Evolutionary conservation across 2,113 vertebrate species (phyloP).

Genomic region (Notothenia coriiceps): DNA sequence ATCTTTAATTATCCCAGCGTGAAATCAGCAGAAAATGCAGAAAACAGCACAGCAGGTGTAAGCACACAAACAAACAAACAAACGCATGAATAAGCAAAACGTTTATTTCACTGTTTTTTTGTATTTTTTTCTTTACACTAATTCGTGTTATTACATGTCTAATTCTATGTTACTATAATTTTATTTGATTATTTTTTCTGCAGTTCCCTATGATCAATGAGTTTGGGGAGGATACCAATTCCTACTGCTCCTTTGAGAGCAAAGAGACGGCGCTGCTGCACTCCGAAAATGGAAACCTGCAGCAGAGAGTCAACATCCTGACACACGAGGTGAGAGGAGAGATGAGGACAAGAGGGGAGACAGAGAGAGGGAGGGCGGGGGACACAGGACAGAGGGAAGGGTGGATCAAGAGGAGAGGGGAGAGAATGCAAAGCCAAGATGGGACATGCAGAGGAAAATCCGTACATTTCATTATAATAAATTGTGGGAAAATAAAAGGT

Average conservation of each 20-base stretch:
- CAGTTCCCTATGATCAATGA: constrained; percentile 95
- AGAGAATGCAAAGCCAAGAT: background rate
- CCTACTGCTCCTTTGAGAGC: constrained; percentile 89
- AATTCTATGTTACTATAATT: background rate
- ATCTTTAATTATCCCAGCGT: constrained; percentile 62
- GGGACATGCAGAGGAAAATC: background rate
- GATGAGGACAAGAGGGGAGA: background rate
- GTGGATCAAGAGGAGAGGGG: background rate
- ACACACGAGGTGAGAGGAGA: constrained; percentile 90
- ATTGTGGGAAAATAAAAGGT: background rate
- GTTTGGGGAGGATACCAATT: constrained; percentile 91
- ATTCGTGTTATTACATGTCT: too few species aligned
- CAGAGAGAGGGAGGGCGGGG: background rate
- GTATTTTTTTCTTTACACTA: background rate
- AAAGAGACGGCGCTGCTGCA: constrained; percentile 94
- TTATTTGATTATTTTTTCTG: constrained; percentile 11
- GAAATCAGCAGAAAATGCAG: constrained; percentile 43
- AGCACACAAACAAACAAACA: constrained; percentile 23
- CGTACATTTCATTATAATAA: background rate
- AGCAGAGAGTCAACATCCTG: constrained; percentile 94
- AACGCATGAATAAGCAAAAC: background rate
- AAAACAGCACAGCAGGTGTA: constrained; percentile 1
- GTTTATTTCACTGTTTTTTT: background rate
- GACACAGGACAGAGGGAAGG: background rate
- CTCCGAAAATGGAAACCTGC: constrained; percentile 93